Percentiles rank a stretch among this genome's conserved stretches.
phyloP scores from a whole-genome alignment of 2,113 vertebrate genomes.

The Climacteris rufus region DNA sequence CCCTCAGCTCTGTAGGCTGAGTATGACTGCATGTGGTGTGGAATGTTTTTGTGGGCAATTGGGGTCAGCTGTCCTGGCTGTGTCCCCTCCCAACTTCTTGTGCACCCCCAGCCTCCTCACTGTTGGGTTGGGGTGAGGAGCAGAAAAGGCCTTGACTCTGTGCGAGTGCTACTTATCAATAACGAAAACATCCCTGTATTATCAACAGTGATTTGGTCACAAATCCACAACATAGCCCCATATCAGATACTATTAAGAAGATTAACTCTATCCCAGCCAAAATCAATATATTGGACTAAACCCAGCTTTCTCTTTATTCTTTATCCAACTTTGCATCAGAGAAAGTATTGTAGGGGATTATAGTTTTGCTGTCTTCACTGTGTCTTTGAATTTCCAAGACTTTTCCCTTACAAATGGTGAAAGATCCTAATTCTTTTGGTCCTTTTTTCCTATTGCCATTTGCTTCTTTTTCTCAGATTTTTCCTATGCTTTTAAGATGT shows the following conservation, averaged over 20 bases:
- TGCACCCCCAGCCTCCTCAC: rapidly evolving
- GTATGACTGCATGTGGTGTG: not conserved
- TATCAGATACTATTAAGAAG: not conserved
- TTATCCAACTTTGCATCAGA: not conserved
- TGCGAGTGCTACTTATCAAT: not conserved
- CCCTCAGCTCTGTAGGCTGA: not conserved
- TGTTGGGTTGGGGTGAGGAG: not conserved
- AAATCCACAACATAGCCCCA: not conserved
- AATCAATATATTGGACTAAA: not conserved
- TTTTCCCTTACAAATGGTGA: not conserved
- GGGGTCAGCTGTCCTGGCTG: not conserved
- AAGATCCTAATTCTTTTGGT: not conserved
- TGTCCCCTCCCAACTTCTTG: rapidly evolving
- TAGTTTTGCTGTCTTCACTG: not conserved
- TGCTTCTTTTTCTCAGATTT: not conserved
- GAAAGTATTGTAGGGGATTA: not conserved
- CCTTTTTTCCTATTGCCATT: not conserved
- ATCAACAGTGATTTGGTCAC: not conserved
- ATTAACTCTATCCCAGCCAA: not conserved
- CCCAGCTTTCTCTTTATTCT: not conserved
- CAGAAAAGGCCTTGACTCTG: not conserved
- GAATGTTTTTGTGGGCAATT: not conserved
- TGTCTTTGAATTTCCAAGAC: not conserved
- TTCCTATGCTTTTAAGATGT: not conserved
- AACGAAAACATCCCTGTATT: not conserved